phyloP scores from a whole-genome alignment of 2,888 invertebrate species.

The Scaptomyza flava region DNA sequence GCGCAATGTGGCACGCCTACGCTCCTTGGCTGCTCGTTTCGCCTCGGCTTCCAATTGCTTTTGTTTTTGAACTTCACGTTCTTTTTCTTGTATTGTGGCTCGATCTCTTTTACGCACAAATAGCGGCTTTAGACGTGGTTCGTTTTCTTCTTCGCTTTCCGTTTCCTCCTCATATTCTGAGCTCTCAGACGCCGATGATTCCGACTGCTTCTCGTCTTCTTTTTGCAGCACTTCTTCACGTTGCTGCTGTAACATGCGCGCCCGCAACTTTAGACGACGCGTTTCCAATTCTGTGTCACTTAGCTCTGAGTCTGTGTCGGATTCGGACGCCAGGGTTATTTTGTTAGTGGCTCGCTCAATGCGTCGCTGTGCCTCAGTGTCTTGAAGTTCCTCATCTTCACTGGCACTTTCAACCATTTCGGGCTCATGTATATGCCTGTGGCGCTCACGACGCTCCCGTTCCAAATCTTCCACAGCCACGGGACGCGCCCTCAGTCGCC shows the following conservation, averaged over 20 bases:
- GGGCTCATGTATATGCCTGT: conserved; percentile 88
- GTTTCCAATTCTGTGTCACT: conserved; percentile 94
- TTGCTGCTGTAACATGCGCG: conserved; percentile 88
- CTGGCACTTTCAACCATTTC: conserved; percentile 86
- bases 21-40: conserved; percentile 93
- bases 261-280: conserved; percentile 89
- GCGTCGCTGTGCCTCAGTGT: conserved; percentile 84
- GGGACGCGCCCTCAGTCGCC: conserved; percentile 87
- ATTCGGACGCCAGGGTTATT: conserved; percentile 84
- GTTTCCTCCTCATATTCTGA: conserved; percentile 93
- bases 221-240: conserved; percentile 87
- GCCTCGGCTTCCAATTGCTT: conserved; percentile 94
- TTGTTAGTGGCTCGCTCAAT: conserved; percentile 83
- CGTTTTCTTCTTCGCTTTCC: conserved; percentile 95
- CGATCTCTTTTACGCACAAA: conserved; percentile 97
- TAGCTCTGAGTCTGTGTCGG: conserved; percentile 92
- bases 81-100: conserved; percentile 97
- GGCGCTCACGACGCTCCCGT: conserved; percentile 85
- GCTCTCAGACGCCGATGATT: conserved; percentile 89
- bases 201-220: conserved; percentile 87
- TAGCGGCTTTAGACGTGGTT: conserved; percentile 96
- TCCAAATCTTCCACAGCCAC: conserved; percentile 84
- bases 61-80: conserved; percentile 93
- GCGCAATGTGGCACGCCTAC: conserved; percentile 93
- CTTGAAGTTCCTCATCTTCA: conserved; percentile 70